Base-by-base conservation (phyloP, 2,888 invertebrate species). In the Argyresthia goedartella region DNA sequence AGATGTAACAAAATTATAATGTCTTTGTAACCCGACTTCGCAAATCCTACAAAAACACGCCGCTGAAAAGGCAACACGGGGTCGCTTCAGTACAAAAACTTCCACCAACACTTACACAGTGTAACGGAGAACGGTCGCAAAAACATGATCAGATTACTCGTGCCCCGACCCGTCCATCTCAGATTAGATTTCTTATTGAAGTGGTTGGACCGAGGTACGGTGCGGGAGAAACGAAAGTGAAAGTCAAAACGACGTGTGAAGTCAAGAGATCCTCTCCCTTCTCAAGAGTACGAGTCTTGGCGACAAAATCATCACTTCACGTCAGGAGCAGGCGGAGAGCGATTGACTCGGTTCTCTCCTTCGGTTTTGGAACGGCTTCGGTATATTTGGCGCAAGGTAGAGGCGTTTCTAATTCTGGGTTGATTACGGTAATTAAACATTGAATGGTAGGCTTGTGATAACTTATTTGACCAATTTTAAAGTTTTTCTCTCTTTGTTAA, bases 241-340 rank as follows among this genome's bases (percentile, higher is more conserved):
- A 56, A 64, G 64, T 66, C 63, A 61, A 64, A 66, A 64, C 63
- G 66, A 64, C 72, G 74, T 73, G 73, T 73, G 69, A 69, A 71
- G 66, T 72, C 61, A 66, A 76, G 75, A 68, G 65, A 59, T 61
- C 52, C 59, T 51, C 65, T 68, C 60, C 60, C 60, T 62, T 60
- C 53, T 53, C 59, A 52, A 52, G 49, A 51, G 57, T 53, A 54
- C 60, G 64, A 61, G 60, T 56, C 59, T 51, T 56, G 52, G 60
- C 56, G 52, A 59, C 56, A 59, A 61, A 55, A 61, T 63, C 63
- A 64, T 64, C 62, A 64, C 63, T 62, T 54, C 54, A 57, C 59
- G 66, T 66, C 66, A 62, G 55, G 55, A 53, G 55, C 65, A 65
- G 58, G 52, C 35, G 51, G 25, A 2, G 6, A 25, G 25, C 25